Conservation (phyloP, 2,797 vertebrate species). For the Pelochelys cantorii region DNA sequence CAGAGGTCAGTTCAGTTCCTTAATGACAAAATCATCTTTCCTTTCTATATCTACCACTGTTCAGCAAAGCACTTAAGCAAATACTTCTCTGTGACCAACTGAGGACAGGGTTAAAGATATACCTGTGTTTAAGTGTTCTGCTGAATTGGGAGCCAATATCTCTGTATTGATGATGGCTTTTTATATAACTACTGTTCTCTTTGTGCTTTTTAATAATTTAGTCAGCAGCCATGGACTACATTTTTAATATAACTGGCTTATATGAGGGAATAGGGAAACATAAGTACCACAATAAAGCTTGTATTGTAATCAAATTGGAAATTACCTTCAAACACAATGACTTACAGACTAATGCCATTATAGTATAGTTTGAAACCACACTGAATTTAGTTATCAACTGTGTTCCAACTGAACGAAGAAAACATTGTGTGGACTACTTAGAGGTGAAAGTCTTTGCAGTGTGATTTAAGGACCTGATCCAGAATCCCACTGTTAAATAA, state of each 20-base stretch:
- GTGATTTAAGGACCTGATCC: neutral
- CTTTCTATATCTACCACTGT: neutral
- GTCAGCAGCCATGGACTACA: neutral
- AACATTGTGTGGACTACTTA: neutral
- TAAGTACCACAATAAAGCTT: neutral
- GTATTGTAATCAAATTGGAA: neutral
- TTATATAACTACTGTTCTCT: neutral
- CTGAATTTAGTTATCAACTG: neutral
- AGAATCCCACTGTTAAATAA: neutral
- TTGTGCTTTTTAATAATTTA: neutral
- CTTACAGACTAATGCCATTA: neutral
- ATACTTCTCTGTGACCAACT: neutral
- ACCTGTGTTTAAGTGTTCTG: neutral
- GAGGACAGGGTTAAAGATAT: neutral
- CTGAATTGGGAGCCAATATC: neutral
- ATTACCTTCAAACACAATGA: neutral
- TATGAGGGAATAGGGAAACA: slow-evolving; percentile 10
- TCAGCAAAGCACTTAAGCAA: neutral
- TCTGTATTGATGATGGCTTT: neutral
- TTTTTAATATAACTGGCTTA: slow-evolving; percentile 8
- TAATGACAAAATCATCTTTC: neutral
- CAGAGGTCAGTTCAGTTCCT: neutral
- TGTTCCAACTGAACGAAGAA: neutral
- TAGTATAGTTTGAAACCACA: neutral
- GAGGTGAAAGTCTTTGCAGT: neutral